Percentiles rank a stretch among this genome's conserved stretches.
Evolutionary conservation across 1,140 invertebrate species (phyloP).

Genomic region (Polypedilum pembai): DNA sequence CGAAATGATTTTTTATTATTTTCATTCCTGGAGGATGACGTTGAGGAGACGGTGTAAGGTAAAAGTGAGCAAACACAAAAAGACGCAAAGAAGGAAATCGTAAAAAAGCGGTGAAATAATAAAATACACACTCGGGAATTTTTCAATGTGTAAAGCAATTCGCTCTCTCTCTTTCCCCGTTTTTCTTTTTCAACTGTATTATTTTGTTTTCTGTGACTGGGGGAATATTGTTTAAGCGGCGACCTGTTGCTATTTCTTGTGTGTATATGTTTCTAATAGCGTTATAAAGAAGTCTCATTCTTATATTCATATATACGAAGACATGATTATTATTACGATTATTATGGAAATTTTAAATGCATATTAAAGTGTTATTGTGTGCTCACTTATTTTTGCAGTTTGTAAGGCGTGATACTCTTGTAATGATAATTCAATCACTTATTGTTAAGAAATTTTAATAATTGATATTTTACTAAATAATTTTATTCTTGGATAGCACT

Average conservation of each 20-base stretch:
- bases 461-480: too few relatives aligned
- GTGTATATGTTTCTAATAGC: background rate
- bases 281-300: background rate
- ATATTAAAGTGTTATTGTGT: slow-evolving; percentile 14
- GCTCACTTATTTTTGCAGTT: background rate
- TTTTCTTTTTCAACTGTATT: too few relatives aligned
- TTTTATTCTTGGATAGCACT: too few relatives aligned
- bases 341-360: slow-evolving; percentile 20
- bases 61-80: slow-evolving; percentile 11
- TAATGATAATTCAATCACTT: background rate
- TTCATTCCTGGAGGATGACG: background rate
- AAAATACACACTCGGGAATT: slow-evolving; percentile 24
- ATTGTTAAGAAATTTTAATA: too few relatives aligned
- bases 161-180: background rate
- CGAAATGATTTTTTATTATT: slow-evolving; percentile 16
- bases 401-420: background rate
- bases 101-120: slow-evolving; percentile 28
- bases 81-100: background rate
- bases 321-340: background rate
- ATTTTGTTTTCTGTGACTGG: background rate
- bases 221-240: slow-evolving; percentile 23
- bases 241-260: slow-evolving; percentile 8
- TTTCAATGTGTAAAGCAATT: background rate
- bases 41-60: background rate
- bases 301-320: background rate